Evolutionary conservation across 2,797 vertebrate genomes (phyloP), one percentile per base, ranked within the genome.

Genomic region (Macroramphosus scolopax): DNA sequence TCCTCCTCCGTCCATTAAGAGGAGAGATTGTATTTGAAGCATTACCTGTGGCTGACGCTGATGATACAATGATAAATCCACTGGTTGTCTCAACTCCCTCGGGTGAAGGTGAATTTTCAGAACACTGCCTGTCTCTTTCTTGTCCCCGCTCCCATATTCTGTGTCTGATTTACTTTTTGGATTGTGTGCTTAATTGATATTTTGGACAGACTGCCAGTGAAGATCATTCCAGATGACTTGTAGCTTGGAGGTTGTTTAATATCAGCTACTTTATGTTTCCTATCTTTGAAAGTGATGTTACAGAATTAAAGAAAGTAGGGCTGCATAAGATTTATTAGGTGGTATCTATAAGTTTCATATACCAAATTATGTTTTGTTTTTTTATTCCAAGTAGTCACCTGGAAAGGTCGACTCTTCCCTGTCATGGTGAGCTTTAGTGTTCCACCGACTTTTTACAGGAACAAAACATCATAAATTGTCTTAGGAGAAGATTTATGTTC

Each of bases 401-500:
- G 71, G 68, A 67, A 56, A 17, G n/a, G 17, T 11, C 30, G 22
- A 59, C 26, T 68, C 15, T 20, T 32, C 14, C 45, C 55, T 70
- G 73, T 83, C 76, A 75, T 13, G 9, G 38, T 61, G 46, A 83
- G 81, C 83, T 87, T 85, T 85, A 84, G 65, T 88, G 82, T 88
- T 85, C 84, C 68, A 44, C 25, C 71, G 52, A 63, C 24, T 55
- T 54, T 75, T 28, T 33, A 6, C 28, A 53, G 60, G 69, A 80
- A 78, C 62, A 72, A 72, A 81, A 73, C 24, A 46, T 69, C 55
- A 78, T 77, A 78, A 83, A 85, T 82, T 77, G 58, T 78, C 51
- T 67, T 59, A 50, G 18, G 37, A 68, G 48, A 50, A 51, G 68
- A 82, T 84, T 83, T 77, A 80, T 69, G 72, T 72, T 75, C 29